phyloP scores from a whole-genome alignment of 2,888 invertebrate species.

The Diogma glabrata region DNA sequence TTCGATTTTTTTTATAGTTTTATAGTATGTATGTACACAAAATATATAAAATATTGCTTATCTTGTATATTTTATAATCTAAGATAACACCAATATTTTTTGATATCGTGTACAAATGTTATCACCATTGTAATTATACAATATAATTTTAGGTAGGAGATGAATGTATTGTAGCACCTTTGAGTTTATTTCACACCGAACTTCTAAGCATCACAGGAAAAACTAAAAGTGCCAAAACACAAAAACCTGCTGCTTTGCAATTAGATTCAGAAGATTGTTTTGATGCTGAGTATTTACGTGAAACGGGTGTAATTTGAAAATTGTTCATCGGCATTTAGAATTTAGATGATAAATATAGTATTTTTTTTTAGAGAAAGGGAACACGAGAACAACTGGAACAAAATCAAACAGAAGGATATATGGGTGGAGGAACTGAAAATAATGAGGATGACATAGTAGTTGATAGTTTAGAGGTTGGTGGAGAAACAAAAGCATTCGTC shows the following conservation, averaged over 20 bases:
- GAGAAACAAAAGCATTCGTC: slow-evolving; percentile 38
- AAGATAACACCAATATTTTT: too few species aligned
- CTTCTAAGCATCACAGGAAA: slow-evolving; percentile 69
- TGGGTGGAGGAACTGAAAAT: slow-evolving; percentile 37
- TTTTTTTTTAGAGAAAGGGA: slow-evolving; percentile 39
- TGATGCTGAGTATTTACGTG: slow-evolving; percentile 82
- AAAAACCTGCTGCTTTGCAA: slow-evolving; percentile 51
- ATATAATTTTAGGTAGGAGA: slow-evolving; percentile 71
- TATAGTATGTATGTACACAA: too few species aligned
- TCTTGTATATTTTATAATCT: too few species aligned
- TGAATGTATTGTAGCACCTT: slow-evolving; percentile 82
- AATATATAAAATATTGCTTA: too few species aligned
- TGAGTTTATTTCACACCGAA: slow-evolving; percentile 81
- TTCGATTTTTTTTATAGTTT: too few species aligned
- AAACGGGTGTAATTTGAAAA: slow-evolving; percentile 73
- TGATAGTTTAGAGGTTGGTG: slow-evolving; percentile 44
- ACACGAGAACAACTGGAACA: slow-evolving; percentile 38
- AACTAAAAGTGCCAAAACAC: slow-evolving; percentile 57
- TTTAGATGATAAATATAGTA: background rate
- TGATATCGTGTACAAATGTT: too few species aligned
- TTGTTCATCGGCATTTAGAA: slow-evolving; percentile 18
- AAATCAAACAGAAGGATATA: slow-evolving; percentile 36
- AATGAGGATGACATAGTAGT: slow-evolving; percentile 64
- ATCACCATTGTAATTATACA: slow-evolving; percentile 47
- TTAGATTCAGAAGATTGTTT: slow-evolving; percentile 86